Percentiles rank a stretch among this genome's conserved stretches.
These are phyloP conservation scores for Eciton burchellii DNA, from an alignment of 1,140 invertebrate species.

Conservation along the genomic window DNA sequence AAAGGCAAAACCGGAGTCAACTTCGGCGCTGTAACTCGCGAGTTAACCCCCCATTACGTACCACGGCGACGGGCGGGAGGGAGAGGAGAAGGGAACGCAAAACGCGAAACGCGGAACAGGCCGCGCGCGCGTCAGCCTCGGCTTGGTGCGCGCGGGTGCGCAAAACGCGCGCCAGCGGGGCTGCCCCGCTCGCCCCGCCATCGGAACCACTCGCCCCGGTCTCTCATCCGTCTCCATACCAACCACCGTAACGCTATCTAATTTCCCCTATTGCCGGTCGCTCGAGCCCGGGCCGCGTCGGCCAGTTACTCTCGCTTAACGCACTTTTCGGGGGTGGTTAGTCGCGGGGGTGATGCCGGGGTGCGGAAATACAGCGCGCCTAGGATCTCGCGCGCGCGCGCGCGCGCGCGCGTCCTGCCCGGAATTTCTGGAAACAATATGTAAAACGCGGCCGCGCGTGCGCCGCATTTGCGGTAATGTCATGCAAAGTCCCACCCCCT, in stretches of 20 bases:
- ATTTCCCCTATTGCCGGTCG: conserved; percentile 43
- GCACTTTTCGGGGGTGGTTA: conserved; percentile 47
- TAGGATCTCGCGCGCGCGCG: conserved; percentile 1
- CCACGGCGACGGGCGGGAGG: no score
- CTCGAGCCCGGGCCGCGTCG: not conserved
- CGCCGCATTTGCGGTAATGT: conserved; percentile 47
- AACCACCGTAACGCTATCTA: conserved; percentile 55
- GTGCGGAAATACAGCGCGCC: conserved; percentile 34
- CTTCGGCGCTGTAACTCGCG: conserved; percentile 75
- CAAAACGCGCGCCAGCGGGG: no score
- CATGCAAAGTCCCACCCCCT: conserved; percentile 48
- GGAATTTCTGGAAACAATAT: conserved; percentile 60
- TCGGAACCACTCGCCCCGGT: no score
- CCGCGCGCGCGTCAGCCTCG: conserved; percentile 55
- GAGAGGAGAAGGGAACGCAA: conserved; percentile 60
- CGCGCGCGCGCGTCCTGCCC: not conserved
- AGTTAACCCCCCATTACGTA: conserved; percentile 73
- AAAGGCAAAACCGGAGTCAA: conserved; percentile 82
- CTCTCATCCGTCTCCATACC: conserved; percentile 31
- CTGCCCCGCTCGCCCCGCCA: no score
- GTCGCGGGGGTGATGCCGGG: no score
- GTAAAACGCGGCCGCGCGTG: conserved; percentile 36
- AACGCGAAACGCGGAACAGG: conserved; percentile 58
- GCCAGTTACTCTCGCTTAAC: conserved; percentile 51
- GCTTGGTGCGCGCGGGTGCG: conserved; percentile 21